Evolutionary conservation across 2,888 invertebrate species (phyloP), one percentile per base, ranked within the genome.

Genomic region (Synanthedon andrenaeformis): DNA sequence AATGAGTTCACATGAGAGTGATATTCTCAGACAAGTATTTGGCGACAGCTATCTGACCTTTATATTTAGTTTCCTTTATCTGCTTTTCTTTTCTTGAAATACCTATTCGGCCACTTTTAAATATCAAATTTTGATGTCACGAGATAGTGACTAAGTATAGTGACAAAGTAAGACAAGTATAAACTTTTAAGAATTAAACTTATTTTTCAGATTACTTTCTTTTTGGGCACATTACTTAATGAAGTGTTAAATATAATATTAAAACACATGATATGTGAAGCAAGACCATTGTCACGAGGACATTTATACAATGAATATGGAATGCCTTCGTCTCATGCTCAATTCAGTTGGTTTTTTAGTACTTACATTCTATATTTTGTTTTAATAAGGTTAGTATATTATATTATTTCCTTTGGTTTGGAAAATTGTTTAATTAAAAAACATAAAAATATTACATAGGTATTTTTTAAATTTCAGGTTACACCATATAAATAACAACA

Each of bases 321-420:
- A 64, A 96, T 96, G 96, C 97, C 96, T 54, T 96, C 96, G 41
- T 93, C 94, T 58, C 97, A 97, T 89, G 90, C 96, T 65, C 96
- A 96, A 82, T 94, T 95, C 76, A 92, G 95, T 88, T 96, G 95
- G 94, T 97, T 96, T 82, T 96, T 96, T 81, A 91, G 95, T 61
- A 90, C 92, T 52, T 97, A 96, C 82, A 91, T 94, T 61, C 89
- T 93, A 60, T 92, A 94, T 79, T 96, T 96, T 83, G 92, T 96
- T 68, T 90, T 94, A 70, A 92, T 96, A 70, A 93, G 96, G 96
- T 96, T 87, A 86, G 73, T 56, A 54, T 41, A 3, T 35, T 35
- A 6, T 10, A 35, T 6, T 1, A 35, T 35, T 28, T 28, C 28
- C 8, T 28, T 28, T 28, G 8, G 8, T 28, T 35, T 8, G 8